A percentile compares a stretch with the other conserved stretches of the same genome.
phyloP scores from a whole-genome alignment of 2,888 invertebrate genomes.

The Drosophila nr. perissopoda region DNA sequence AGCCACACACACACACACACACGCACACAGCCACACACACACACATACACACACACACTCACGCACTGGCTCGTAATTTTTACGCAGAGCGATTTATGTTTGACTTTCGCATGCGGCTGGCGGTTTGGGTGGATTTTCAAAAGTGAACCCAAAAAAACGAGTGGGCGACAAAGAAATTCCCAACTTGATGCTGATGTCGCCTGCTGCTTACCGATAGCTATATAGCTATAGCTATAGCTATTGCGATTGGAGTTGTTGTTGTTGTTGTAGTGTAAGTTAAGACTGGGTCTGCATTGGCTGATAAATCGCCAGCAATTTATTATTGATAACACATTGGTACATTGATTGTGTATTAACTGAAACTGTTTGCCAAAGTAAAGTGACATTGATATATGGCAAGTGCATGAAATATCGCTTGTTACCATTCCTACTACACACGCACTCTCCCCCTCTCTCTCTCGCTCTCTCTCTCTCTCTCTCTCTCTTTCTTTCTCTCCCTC shows the following conservation, averaged over 20 bases:
- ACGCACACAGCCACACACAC: conserved; percentile 21
- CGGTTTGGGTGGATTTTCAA: conserved; percentile 73
- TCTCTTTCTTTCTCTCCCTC: not conserved
- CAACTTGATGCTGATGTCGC: conserved; percentile 50
- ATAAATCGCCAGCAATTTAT: conserved; percentile 80
- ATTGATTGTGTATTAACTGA: conserved; percentile 81
- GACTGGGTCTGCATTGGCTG: conserved; percentile 69
- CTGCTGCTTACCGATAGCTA: conserved; percentile 45
- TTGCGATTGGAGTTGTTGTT: conserved; percentile 10
- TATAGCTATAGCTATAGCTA: conserved; percentile 27
- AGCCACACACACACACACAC: conserved; percentile 25
- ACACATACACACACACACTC: conserved; percentile 24
- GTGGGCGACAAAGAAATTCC: conserved; percentile 46
- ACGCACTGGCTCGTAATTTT: conserved; percentile 58
- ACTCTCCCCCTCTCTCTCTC: not conserved
- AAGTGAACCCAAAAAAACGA: conserved; percentile 43
- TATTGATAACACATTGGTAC: conserved; percentile 82
- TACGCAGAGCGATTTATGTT: conserved; percentile 79
- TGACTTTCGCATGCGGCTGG: conserved; percentile 79
- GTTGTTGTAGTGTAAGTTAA: conserved; percentile 59
- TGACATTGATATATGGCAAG: conserved; percentile 80
- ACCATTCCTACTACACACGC: conserved; percentile 47
- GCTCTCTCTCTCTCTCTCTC: conserved; percentile 7
- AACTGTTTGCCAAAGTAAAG: conserved; percentile 82
- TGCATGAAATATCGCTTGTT: conserved; percentile 79